Evolutionary conservation across 1,140 invertebrate genomes (phyloP), one percentile per base, ranked within the genome.

Genomic region (Aphaenogaster rudis): DNA sequence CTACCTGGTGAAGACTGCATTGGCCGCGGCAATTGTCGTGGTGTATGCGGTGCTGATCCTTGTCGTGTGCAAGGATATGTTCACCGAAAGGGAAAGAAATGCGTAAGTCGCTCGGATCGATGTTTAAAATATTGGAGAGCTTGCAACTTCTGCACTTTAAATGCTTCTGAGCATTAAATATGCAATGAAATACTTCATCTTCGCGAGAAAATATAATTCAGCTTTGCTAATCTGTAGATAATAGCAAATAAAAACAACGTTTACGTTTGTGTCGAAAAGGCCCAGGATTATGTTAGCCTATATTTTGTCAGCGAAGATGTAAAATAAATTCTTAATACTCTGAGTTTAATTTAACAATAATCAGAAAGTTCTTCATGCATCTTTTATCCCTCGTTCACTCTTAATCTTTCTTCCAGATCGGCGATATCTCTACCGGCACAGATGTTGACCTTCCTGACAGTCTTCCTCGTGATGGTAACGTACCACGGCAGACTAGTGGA

Each of bases 401-500:
- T 57, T n/a, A 54, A 72, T 63, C 3, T 54, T 1, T 72, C 13
- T 90, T 86, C 4, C 39, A 91, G 90, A 50, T 93, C 96, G 15
- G 96, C 95, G 6, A 97, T 98, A 93, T 96, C 97, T 0, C 94
- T 98, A 42, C 96, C 97, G 36, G 96, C 97, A 1, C 97, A 97
- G 94, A 98, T 98, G 97, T 93, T 98, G 54, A 97, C 98, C 81
- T 96, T 99, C 48, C 96, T 99, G 74, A 93, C 96, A 9, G 97
- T 98, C 59, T 99, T 99, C 93, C 96, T 99, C 39, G 96, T 98
- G 71, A 97, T 99, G 96, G 98, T 99, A 2, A 97, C 98, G 13
- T 98, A 99, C 94, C 98, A 99, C 94, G 98, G 98, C n/a, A 96
- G 98, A 80, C 95, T 99, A 21, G 98, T 98, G 1, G 98, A 99